A percentile compares a stretch with the other conserved stretches of the same genome.
Conservation (phyloP, 2,888 invertebrate genomes). For the Macrophya alboannulata region DNA sequence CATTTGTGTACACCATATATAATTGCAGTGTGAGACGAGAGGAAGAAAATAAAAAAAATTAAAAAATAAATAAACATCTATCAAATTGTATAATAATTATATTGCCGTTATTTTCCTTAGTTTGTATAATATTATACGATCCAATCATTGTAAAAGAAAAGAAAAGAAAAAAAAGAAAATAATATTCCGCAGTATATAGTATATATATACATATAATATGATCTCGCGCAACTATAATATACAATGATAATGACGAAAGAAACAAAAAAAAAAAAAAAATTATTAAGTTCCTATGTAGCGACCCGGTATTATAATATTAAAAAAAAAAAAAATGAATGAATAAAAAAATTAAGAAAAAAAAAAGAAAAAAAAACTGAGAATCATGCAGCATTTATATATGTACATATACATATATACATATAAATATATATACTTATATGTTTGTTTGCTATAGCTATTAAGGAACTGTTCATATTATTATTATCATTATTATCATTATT, state of each 20-base stretch:
- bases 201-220: no score
- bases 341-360: background rate
- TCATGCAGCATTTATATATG: background rate
- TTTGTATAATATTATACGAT: no score
- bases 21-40: no score
- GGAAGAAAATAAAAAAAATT: background rate
- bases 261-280: background rate
- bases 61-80: background rate
- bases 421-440: background rate
- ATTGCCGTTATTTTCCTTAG: no score
- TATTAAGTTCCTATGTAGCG: slow-evolving; percentile 42
- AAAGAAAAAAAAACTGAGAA: background rate
- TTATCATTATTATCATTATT: no score
- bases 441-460: no score
- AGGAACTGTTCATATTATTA: no score
- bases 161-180: background rate
- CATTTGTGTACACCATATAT: no score
- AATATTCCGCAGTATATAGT: no score
- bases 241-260: no score
- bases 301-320: slow-evolving; percentile 20
- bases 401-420: background rate
- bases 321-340: background rate
- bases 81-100: background rate
- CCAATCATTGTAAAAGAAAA: no score
- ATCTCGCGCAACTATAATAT: no score